Conservation (phyloP, 2,113 vertebrate genomes). For the Clupea harengus region DNA sequence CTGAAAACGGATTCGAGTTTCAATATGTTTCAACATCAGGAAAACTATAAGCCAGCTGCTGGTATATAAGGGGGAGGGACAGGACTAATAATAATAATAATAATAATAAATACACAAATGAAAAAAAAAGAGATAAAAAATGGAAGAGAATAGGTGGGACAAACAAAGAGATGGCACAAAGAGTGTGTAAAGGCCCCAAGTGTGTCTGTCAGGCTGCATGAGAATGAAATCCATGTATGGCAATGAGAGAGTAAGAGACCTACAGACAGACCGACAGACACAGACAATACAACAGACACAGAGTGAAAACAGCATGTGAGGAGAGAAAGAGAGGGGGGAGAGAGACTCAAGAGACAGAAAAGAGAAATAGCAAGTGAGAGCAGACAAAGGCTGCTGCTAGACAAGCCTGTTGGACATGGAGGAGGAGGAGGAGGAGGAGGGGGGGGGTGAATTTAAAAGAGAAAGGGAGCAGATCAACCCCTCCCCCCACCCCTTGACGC, state of each 20-base stretch:
- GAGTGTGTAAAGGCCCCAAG: background rate
- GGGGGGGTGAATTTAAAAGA: background rate
- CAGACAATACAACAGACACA: background rate
- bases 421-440: too few relatives aligned
- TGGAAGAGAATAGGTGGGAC: background rate
- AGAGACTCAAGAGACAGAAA: background rate
- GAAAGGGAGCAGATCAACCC: background rate
- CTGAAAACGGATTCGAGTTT: background rate
- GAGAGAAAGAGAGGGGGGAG: background rate
- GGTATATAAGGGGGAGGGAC: background rate
- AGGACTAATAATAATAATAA: background rate
- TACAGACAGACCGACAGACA: background rate
- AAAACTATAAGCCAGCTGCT: background rate
- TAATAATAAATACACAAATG: background rate
- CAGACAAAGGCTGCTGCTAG: constrained; percentile 23
- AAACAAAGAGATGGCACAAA: too few relatives aligned
- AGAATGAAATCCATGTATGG: constrained; percentile 4
- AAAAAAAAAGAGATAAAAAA: background rate
- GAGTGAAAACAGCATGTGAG: background rate
- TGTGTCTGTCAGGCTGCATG: background rate
- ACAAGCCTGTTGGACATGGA: constrained; percentile 11
- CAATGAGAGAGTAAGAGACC: background rate
- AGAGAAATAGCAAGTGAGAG: background rate
- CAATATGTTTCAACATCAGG: too few relatives aligned
- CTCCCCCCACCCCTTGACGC: background rate